Evolutionary conservation across 2,113 vertebrate species (phyloP).

Genomic region (Megaceryle torquata): DNA sequence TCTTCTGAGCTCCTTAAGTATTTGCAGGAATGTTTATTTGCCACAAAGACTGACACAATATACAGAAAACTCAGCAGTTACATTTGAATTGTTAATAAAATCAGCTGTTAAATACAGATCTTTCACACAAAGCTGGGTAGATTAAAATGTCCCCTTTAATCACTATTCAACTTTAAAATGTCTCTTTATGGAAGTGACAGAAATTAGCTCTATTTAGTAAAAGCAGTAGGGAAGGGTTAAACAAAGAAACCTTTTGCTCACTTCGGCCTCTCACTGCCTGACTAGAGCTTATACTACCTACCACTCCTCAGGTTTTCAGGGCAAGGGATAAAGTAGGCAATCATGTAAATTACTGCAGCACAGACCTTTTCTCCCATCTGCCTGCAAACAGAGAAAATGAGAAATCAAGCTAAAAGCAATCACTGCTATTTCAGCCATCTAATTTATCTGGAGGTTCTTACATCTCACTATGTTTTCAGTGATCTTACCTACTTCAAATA

Average conservation of each 20-base stretch:
- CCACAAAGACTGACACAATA: background rate
- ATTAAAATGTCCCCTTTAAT: background rate
- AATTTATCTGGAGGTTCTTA: conserved; percentile 21
- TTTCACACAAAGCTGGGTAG: background rate
- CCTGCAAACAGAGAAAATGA: conserved; percentile 35
- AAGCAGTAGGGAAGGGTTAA: background rate
- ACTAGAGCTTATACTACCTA: background rate
- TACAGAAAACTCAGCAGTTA: background rate
- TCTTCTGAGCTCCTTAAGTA: background rate
- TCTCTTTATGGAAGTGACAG: background rate
- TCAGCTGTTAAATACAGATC: background rate
- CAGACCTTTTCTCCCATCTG: conserved; percentile 1
- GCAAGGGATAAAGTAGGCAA: conserved; percentile 35
- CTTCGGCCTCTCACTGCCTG: background rate
- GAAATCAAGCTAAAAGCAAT: conserved; percentile 7
- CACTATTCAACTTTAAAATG: background rate
- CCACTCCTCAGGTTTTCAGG: conserved; percentile 1
- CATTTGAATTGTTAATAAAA: conserved; percentile 25
- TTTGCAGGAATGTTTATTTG: conserved; percentile 26
- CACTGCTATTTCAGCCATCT: conserved; percentile 1
- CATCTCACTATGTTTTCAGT: background rate
- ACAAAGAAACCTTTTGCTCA: background rate
- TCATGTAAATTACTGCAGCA: conserved; percentile 33
- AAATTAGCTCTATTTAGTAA: conserved; percentile 33
- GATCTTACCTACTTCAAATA: conserved; percentile 50